Conservation (phyloP, 2,888 invertebrate genomes). For the Ophonus ardosiacus region DNA sequence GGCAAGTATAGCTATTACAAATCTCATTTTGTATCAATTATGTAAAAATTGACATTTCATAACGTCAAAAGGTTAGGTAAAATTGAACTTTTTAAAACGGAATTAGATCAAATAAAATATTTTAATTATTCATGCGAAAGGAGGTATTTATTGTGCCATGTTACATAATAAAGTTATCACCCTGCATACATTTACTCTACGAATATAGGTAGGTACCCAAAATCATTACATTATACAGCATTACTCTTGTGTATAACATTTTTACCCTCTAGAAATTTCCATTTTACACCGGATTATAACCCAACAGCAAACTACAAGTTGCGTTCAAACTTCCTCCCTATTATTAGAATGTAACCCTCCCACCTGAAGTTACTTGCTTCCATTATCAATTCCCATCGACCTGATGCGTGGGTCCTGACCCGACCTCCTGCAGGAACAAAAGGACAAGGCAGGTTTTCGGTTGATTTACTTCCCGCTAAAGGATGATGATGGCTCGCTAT, state of each 20-base stretch:
- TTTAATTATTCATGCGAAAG: no score
- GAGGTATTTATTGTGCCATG: no score
- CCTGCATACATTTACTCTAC: no score
- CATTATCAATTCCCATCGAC: conserved; percentile 46
- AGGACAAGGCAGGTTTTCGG: conserved; percentile 22
- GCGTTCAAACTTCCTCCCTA: neutral
- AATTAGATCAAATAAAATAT: no score
- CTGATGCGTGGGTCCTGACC: conserved; percentile 32
- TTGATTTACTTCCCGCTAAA: conserved; percentile 37
- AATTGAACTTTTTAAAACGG: no score
- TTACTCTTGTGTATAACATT: neutral
- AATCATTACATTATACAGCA: neutral
- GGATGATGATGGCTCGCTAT: conserved; percentile 32
- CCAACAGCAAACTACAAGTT: neutral
- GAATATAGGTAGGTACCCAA: neutral
- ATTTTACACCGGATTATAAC: neutral
- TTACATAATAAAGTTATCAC: no score
- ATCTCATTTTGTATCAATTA: no score
- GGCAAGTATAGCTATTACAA: no score
- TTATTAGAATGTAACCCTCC: neutral
- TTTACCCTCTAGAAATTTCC: neutral
- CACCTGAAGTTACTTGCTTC: neutral
- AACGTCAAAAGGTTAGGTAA: no score
- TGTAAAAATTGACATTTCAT: no score
- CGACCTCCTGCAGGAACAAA: conserved; percentile 27